Conservation (phyloP, 2,888 invertebrate species). For the Oasisia sp. region DNA sequence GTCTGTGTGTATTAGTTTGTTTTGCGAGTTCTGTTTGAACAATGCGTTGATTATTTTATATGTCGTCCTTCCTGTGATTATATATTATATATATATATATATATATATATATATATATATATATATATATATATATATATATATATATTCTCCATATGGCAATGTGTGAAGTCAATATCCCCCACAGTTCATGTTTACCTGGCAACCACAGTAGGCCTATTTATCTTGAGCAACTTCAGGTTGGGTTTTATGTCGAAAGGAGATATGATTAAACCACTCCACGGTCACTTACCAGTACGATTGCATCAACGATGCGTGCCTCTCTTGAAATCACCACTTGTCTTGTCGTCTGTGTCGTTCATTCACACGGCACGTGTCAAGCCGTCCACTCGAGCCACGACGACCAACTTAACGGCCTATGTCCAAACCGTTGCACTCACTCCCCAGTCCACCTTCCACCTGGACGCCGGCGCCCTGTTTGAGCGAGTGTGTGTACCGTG, state of each 20-base stretch:
- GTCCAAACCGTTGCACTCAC: not conserved
- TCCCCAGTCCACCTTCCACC: not conserved
- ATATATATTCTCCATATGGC: too few relatives aligned
- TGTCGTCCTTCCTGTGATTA: not conserved
- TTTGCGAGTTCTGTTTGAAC: not conserved
- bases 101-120: too few relatives aligned
- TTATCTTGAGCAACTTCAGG: too few relatives aligned
- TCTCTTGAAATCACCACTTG: not conserved
- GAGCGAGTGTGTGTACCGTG: not conserved
- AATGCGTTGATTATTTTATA: not conserved
- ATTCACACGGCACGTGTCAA: not conserved
- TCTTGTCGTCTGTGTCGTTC: not conserved
- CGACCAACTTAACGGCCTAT: not conserved
- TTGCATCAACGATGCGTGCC: not conserved
- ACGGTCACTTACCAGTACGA: not conserved
- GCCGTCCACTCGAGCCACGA: not conserved
- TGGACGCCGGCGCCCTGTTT: not conserved
- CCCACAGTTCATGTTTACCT: too few relatives aligned
- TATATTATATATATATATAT: too few relatives aligned
- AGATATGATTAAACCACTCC: not conserved
- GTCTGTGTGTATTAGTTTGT: not conserved
- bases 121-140: too few relatives aligned
- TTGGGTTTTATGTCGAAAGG: too few relatives aligned
- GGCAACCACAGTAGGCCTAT: too few relatives aligned
- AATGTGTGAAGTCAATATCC: too few relatives aligned